These are phyloP conservation scores for Bryconaethiops microstoma DNA, from an alignment of 2,797 vertebrate species.

Conservation along the genomic window DNA sequence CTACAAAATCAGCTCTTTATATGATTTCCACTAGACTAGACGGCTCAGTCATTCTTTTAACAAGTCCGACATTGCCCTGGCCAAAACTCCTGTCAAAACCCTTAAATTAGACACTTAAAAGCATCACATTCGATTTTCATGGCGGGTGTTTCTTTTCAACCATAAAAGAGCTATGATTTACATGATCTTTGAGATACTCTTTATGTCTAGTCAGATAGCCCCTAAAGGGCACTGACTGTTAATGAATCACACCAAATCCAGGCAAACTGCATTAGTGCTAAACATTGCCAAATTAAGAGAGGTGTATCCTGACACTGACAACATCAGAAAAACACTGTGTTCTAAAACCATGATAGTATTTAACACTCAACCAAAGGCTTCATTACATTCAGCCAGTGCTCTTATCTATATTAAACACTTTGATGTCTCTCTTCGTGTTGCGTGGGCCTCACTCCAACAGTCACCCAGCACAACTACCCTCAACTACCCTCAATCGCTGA, in stretches of 20 bases:
- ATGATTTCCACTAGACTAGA: slow-evolving; percentile 19
- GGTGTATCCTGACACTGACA: slow-evolving; percentile 1
- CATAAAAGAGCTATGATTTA: slow-evolving; percentile 3
- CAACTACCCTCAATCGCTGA: too few relatives aligned
- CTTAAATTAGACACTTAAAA: slow-evolving; percentile 3
- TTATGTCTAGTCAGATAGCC: background rate
- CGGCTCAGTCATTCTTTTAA: background rate
- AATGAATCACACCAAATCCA: slow-evolving; percentile 1
- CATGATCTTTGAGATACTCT: background rate
- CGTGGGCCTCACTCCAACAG: background rate
- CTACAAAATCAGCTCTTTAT: slow-evolving; percentile 19
- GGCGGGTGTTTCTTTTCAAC: background rate
- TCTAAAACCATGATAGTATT: background rate
- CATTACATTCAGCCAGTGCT: background rate
- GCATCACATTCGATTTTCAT: slow-evolving; percentile 8
- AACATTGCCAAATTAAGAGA: background rate
- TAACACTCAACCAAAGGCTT: background rate
- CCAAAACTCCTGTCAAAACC: background rate
- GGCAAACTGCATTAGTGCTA: background rate
- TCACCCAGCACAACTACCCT: background rate
- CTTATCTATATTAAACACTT: slow-evolving; percentile 3
- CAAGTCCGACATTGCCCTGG: background rate
- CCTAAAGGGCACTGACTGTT: background rate
- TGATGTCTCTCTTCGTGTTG: slow-evolving; percentile 4
- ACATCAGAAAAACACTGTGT: background rate